Evolutionary conservation across 1,140 invertebrate genomes (phyloP).

Genomic region (Rhopalosiphum maidis): DNA sequence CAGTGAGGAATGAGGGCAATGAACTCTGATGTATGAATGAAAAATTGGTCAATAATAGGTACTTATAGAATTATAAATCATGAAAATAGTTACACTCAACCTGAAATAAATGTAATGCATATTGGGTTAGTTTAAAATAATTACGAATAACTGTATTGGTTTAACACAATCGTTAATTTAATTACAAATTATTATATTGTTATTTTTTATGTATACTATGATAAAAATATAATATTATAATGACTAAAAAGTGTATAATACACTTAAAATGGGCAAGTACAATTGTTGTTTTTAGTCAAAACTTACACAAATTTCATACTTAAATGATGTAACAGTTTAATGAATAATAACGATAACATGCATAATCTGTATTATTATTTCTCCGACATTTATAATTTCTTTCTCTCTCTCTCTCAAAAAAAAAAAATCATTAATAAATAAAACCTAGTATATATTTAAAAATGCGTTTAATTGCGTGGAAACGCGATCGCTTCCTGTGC

Average conservation of each 20-base stretch:
- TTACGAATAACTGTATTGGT: not conserved
- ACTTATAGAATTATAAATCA: not conserved
- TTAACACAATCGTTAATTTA: not conserved
- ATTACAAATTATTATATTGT: not conserved
- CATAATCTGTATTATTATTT: not conserved
- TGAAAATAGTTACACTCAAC: not conserved
- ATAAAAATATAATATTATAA: not conserved
- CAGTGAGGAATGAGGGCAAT: not conserved
- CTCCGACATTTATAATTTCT: not conserved
- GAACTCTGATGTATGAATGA: not conserved
- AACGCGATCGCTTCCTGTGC: not conserved
- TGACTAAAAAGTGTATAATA: not conserved
- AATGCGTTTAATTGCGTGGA: not conserved
- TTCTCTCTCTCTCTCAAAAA: no score
- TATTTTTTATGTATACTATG: not conserved
- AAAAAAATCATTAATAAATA: not conserved
- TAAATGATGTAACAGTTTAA: not conserved
- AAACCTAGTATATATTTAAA: not conserved
- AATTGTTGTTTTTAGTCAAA: not conserved
- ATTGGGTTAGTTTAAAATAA: not conserved
- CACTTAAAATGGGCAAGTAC: not conserved
- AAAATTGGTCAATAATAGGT: not conserved
- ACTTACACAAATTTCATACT: not conserved
- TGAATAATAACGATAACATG: not conserved
- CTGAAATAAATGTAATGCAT: not conserved